These are phyloP conservation scores for Brachyistius frenatus DNA, from an alignment of 2,113 vertebrate genomes.

Conservation along the genomic window DNA sequence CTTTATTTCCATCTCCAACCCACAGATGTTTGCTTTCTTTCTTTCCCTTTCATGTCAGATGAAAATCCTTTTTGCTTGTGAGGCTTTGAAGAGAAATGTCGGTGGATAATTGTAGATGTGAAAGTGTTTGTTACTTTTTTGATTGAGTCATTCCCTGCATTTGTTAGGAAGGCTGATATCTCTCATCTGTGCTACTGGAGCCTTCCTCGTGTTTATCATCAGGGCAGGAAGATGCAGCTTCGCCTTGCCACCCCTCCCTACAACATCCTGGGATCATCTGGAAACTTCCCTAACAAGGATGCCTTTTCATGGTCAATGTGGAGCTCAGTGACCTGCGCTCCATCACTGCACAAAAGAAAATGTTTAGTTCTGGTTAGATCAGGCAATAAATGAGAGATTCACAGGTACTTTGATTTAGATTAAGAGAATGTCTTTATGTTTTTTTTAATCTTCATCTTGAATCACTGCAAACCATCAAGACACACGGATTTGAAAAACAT, in stretches of 20 bases:
- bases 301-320: constrained; percentile 45
- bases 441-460: neutral
- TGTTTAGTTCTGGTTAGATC: neutral
- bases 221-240: constrained; percentile 79
- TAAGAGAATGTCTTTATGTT: neutral
- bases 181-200: constrained; percentile 70
- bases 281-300: constrained; percentile 59
- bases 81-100: constrained; percentile 69
- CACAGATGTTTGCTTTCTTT: constrained; percentile 81
- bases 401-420: too few relatives aligned
- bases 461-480: neutral
- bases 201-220: constrained; percentile 76
- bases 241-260: constrained; percentile 72
- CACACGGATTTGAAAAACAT: neutral
- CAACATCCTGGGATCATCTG: constrained; percentile 79
- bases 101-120: constrained; percentile 71
- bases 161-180: constrained; percentile 76
- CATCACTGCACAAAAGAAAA: neutral
- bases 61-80: constrained; percentile 62
- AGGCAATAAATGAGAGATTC: too few relatives aligned
- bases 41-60: constrained; percentile 81
- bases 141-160: constrained; percentile 77
- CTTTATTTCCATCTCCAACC: constrained; percentile 77
- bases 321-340: constrained; percentile 56
- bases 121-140: constrained; percentile 78